These are phyloP conservation scores for Heterodera filipjevi DNA, from an alignment of 2,888 invertebrate genomes.

Conservation along the genomic window DNA sequence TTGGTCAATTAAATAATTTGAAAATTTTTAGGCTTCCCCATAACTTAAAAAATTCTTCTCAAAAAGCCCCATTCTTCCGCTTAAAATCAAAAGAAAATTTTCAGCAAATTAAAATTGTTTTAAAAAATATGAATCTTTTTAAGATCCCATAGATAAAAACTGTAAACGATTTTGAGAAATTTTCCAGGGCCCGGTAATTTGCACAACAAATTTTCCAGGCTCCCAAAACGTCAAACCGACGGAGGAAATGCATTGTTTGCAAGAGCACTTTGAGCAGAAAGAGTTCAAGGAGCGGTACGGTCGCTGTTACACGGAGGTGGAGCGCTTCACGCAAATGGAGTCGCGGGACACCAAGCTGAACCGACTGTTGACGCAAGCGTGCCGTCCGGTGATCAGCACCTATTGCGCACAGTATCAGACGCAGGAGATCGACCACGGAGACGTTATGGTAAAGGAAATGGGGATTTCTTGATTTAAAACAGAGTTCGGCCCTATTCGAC, in stretches of 20 bases:
- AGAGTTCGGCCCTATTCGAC: no score
- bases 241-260: constrained; percentile 85
- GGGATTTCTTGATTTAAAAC: no score
- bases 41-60: no score
- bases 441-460: constrained; percentile 73
- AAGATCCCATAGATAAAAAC: no score
- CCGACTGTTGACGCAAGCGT: constrained; percentile 81
- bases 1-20: no score
- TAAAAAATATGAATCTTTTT: no score
- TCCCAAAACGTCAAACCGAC: constrained; percentile 71
- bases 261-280: constrained; percentile 71
- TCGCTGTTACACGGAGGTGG: constrained; percentile 77
- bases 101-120: no score
- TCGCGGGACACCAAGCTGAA: constrained; percentile 83
- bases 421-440: constrained; percentile 76
- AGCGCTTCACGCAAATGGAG: constrained; percentile 84
- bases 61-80: no score
- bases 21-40: no score
- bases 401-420: constrained; percentile 71
- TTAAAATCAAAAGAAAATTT: no score
- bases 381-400: constrained; percentile 78
- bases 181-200: no score
- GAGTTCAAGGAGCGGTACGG: constrained; percentile 58
- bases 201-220: background rate
- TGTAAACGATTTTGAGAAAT: background rate